Conservation (phyloP, 2,113 vertebrate species). For the Falcunculus frontatus region DNA sequence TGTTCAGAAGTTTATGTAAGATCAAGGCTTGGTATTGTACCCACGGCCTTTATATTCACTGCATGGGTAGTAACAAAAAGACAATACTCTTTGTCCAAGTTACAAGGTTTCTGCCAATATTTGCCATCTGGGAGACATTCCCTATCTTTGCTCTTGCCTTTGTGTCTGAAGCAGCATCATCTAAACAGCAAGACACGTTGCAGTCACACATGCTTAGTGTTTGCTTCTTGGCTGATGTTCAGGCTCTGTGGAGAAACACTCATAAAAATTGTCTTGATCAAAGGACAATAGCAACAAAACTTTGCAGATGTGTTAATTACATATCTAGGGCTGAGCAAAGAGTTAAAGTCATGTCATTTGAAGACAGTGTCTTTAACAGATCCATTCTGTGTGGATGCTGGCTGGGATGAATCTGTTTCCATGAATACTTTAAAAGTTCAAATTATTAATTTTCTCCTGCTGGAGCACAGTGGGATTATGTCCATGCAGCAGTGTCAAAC, state of each 20-base stretch:
- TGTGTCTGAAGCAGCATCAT: conserved; percentile 21
- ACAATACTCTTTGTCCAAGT: conserved; percentile 42
- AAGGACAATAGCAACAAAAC: background rate
- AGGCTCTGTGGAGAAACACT: background rate
- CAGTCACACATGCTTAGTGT: conserved; percentile 35
- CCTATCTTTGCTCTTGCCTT: background rate
- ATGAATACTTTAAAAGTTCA: background rate
- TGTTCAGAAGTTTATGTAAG: background rate
- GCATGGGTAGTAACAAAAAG: background rate
- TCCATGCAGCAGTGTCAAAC: background rate
- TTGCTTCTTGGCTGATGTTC: conserved; percentile 43
- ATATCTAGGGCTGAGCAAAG: background rate
- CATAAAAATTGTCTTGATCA: conserved; percentile 26
- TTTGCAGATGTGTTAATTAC: conserved; percentile 14
- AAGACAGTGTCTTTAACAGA: background rate
- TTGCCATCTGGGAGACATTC: conserved; percentile 48
- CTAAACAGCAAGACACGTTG: background rate
- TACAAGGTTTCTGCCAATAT: conserved; percentile 22
- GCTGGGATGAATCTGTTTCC: background rate
- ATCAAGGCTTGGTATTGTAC: background rate
- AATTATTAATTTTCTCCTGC: background rate
- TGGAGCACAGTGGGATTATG: background rate
- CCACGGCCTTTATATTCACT: background rate
- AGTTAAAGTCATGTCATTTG: background rate
- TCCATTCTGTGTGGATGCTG: background rate